Conservation (phyloP, 2,797 vertebrate species). For the Paguma larvata region DNA sequence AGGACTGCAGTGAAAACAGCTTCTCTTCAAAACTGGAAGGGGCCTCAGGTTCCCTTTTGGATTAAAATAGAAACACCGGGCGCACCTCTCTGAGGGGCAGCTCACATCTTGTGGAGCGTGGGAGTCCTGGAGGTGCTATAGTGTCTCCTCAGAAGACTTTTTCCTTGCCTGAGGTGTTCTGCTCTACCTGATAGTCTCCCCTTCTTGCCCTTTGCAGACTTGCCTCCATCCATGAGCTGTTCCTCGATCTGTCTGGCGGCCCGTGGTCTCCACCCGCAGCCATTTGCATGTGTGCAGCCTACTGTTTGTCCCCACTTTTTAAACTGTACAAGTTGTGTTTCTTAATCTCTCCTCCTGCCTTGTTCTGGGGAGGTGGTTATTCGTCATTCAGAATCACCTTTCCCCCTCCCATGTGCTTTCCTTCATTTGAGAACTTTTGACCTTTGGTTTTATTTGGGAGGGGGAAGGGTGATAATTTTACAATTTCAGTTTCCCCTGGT, state of each 20-base stretch:
- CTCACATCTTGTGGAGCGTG: conserved; percentile 35
- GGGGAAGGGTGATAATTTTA: conserved; percentile 79
- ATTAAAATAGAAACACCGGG: conserved; percentile 55
- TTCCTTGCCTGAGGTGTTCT: neutral
- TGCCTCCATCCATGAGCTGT: conserved; percentile 79
- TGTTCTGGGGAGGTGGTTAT: conserved; percentile 60
- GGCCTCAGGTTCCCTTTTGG: conserved; percentile 46
- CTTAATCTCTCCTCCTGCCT: conserved; percentile 56
- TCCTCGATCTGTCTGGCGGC: conserved; percentile 29
- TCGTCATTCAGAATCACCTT: conserved; percentile 73
- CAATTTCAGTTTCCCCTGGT: conserved; percentile 51
- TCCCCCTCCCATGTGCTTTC: conserved; percentile 81
- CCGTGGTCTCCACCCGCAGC: conserved; percentile 25
- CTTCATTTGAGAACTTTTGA: conserved; percentile 74
- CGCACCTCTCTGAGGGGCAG: conserved; percentile 31
- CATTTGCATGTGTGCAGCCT: conserved; percentile 52
- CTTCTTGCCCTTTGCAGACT: conserved; percentile 40
- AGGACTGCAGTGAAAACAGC: conserved; percentile 52
- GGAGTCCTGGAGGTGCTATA: neutral
- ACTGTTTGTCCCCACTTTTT: conserved; percentile 1
- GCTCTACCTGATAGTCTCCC: neutral
- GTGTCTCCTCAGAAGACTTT: conserved; percentile 56
- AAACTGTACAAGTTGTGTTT: conserved; percentile 54
- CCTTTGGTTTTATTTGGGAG: conserved; percentile 77
- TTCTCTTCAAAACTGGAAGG: conserved; percentile 59